Base-by-base conservation (phyloP, 2,888 invertebrate species). In the Clepsis dumicolana region DNA sequence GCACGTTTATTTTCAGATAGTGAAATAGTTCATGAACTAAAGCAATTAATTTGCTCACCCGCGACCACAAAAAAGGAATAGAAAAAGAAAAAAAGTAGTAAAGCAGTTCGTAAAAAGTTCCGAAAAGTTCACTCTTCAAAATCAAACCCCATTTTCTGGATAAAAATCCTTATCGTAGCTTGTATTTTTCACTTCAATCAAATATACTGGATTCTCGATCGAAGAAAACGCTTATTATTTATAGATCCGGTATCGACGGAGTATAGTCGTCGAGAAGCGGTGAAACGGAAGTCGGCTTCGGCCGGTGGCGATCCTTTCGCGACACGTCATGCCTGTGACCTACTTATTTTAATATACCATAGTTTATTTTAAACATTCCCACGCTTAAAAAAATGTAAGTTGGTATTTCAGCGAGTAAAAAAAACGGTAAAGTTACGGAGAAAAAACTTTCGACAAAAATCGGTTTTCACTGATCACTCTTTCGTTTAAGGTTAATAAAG, bases 291-390 rank as follows among this genome's bases (percentile, higher is more conserved):
- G 65, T 65, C 25, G 25, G 48, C 44, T 60, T 53, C 12, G 53
- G 62, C 48, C 44, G 44, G 18, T 18, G 2, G 41, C 41, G 54
- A 44, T 68, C 68, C 68, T 68, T 68, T 68, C 68, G 68, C 64
- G 68, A 68, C 63, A 63, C 68, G 68, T 68, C 68, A 68, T 32
- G 24, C 29, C 18, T 18, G n/a, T 14, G 67, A 44, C 68, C 68
- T 59, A 68, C 68, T 68, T 67, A 24, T 27, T 50, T 54, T 21
- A 10, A 27, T 54, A 18, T 32, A 8, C 24, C 4, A 7, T 5
- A 12, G 18, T 16, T 16, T 25, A 4, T 12, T 10, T 64, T 18
- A 38, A 38, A 38, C 1, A 1, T 8, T 5, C 5, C 29, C 29
- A 29, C 5, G 8, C 5, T 21, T 8, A 44, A 21, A 24, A 41